Percentiles rank a stretch among this genome's conserved stretches.
Conservation (phyloP, 53 echinoderm and acorn worm genomes). For the Actinopyga echinites region DNA sequence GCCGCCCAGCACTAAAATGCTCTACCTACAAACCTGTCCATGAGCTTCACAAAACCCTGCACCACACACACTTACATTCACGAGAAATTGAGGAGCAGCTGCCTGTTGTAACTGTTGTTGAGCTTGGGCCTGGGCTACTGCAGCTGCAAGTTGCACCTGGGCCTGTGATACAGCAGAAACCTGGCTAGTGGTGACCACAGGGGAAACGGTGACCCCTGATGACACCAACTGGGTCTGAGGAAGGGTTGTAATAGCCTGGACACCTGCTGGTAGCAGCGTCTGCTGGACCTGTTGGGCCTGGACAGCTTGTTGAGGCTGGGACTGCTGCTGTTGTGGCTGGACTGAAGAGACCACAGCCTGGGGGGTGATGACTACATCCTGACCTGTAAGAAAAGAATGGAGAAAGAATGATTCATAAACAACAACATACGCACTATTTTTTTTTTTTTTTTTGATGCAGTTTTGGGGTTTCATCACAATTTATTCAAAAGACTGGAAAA, state of each 20-base stretch:
- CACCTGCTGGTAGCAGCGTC: slow-evolving; percentile 56
- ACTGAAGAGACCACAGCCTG: slow-evolving; percentile 40
- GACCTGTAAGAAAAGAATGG: slow-evolving; percentile 45
- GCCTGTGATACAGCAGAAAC: slow-evolving; percentile 36
- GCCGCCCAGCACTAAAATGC: too few species aligned
- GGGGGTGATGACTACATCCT: slow-evolving; percentile 49
- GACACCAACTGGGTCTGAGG: neutral
- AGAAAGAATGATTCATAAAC: neutral
- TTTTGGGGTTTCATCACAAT: too few species aligned
- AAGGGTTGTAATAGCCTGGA: slow-evolving; percentile 9
- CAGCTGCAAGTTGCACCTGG: slow-evolving; percentile 42
- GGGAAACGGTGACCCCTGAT: neutral
- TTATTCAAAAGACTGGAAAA: too few species aligned
- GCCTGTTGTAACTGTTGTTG: slow-evolving; percentile 36
- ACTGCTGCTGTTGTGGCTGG: slow-evolving; percentile 64
- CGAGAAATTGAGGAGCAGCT: slow-evolving; percentile 28
- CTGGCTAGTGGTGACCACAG: slow-evolving; percentile 19
- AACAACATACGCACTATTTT: too few species aligned
- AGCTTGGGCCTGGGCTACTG: slow-evolving; percentile 50
- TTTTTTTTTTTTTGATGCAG: too few species aligned
- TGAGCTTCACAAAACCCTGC: too few species aligned
- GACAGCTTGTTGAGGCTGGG: slow-evolving; percentile 54
- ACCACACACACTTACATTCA: slow-evolving; percentile 12
- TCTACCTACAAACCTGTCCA: too few species aligned
- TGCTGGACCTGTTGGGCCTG: slow-evolving; percentile 45